Conservation (phyloP, 2,113 vertebrate species). For the Rhinopomastus cyanomelas region DNA sequence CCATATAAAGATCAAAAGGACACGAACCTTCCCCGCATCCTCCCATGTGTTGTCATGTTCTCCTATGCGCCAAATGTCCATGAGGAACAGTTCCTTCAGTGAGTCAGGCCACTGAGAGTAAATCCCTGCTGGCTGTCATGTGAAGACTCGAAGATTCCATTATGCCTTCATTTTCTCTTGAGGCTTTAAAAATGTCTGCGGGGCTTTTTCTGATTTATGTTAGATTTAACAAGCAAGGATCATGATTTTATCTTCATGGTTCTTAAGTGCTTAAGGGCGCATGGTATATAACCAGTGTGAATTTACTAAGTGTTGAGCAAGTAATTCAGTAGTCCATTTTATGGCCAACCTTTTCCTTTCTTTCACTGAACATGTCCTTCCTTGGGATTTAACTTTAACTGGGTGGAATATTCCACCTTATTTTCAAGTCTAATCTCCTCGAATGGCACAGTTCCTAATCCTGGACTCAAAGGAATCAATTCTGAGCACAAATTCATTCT, state of each 20-base stretch:
- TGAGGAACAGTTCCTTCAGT: neutral
- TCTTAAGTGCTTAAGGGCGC: neutral
- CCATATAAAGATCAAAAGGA: neutral
- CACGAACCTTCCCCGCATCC: neutral
- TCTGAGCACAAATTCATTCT: neutral
- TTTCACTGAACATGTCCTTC: neutral
- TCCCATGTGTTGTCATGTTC: neutral
- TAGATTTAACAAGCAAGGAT: neutral
- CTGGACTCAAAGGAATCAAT: neutral
- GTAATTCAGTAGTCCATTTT: neutral
- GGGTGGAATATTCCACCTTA: neutral
- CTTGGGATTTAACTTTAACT: neutral
- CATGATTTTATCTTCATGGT: neutral
- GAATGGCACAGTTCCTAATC: neutral
- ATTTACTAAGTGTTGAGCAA: neutral
- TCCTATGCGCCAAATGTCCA: neutral
- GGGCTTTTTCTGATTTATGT: neutral
- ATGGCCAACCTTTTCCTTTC: neutral
- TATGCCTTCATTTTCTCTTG: neutral
- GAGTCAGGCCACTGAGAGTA: neutral
- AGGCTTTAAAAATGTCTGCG: neutral
- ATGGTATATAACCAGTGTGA: neutral
- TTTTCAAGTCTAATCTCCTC: neutral
- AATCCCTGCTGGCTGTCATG: neutral
- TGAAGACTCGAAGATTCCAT: slow-evolving; percentile 2